Evolutionary conservation across 1,140 invertebrate species (phyloP), one percentile per base, ranked within the genome.

Genomic region (Harlomillsia oculata): DNA sequence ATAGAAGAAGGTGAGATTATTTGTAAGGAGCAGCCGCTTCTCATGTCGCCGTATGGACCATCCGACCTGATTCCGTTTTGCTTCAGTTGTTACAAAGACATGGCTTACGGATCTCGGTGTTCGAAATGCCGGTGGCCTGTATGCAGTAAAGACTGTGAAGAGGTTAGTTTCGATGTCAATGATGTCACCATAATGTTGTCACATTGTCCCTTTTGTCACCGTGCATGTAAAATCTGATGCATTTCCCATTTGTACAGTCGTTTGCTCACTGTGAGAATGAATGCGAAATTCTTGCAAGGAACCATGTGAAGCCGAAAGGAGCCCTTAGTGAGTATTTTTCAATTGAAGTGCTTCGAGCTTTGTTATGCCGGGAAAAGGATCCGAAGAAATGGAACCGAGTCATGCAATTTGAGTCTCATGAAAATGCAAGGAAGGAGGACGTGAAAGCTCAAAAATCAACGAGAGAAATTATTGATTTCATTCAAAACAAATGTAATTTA

Each of bases 1-100:
- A 62, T 62, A 36, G 23, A 57, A 54, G 29, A 43, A 5, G 60
- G 60, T 3, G 60, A 62, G 46, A 16, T 62, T 18, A 49, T 62
- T 18, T 39, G 44, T 28, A 26, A 30, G 2, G 54, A 62, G 28
- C 20, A 43, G 11, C 55, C 60, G 0, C 8, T 57, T 11, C 21
- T 26, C 9, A 20, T 44, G 16, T 28, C 39, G 9, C 43, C 55
- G 4, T 62, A 57, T 25, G 43, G 48, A 25, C 28, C 49, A 14
- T 25, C 48, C 11, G 51, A 58, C 26, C 34, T 43, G 14, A 36
- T 58, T 28, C 60, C 55, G 3, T 50, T 43, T 11, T 62, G 60
- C 30, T 23, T 57, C n/a, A 36, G 13, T 34, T 62, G 60, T 32
- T 51, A 37, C 30, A 57, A 58, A 41, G 60, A 62, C 37, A 41